Percentiles rank a stretch among this genome's conserved stretches.
These are phyloP conservation scores for Ramazzottius varieornatus DNA, from an alignment of 2,888 invertebrate genomes.

Conservation along the genomic window DNA sequence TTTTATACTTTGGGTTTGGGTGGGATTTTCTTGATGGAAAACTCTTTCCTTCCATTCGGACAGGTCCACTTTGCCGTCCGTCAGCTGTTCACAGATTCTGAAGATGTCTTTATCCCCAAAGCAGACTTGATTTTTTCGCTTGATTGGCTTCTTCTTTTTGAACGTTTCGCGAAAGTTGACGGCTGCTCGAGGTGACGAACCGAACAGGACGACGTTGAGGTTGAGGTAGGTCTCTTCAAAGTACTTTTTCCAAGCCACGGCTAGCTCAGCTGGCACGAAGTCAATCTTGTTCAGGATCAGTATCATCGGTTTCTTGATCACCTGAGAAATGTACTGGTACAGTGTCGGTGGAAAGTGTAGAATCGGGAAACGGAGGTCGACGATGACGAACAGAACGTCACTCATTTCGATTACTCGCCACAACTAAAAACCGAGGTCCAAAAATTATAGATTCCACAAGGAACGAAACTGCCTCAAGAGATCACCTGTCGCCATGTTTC, in stretches of 20 bases:
- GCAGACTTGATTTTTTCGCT: neutral
- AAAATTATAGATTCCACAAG: neutral
- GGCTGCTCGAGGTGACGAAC: constrained; percentile 51
- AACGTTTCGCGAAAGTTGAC: constrained; percentile 14
- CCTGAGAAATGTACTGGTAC: constrained; percentile 45
- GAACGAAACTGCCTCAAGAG: no score
- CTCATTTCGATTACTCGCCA: constrained; percentile 88
- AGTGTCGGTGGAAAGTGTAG: constrained; percentile 62
- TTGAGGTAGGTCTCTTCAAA: constrained; percentile 41
- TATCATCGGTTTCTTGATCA: constrained; percentile 53
- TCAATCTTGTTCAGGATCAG: constrained; percentile 75
- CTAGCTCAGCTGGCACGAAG: constrained; percentile 47
- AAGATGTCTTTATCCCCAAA: neutral
- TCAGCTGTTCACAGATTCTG: neutral
- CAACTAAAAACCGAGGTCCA: constrained; percentile 19
- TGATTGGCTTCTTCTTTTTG: neutral
- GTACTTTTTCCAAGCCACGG: constrained; percentile 62
- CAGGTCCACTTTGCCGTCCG: constrained; percentile 7
- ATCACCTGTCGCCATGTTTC: constrained; percentile 67
- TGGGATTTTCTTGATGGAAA: no score
- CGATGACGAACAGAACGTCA: constrained; percentile 57
- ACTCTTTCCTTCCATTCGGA: neutral
- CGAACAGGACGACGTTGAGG: constrained; percentile 50
- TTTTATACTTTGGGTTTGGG: no score
- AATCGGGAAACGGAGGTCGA: constrained; percentile 51